Evolutionary conservation across 2,888 invertebrate genomes (phyloP), one percentile per base, ranked within the genome.

Genomic region (Leptopilina myrica): DNA sequence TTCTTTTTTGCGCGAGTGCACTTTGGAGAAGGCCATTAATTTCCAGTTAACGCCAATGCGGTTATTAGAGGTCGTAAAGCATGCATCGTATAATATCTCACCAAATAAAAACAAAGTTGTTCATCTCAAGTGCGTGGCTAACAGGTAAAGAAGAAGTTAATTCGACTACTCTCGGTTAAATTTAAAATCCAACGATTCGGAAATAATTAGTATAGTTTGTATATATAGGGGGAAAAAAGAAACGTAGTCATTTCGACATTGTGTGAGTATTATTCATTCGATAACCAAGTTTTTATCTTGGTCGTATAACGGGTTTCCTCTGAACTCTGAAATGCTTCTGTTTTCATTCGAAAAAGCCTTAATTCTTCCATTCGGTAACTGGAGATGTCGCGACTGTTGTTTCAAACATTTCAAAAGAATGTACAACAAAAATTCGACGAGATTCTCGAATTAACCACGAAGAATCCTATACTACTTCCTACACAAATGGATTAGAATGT

Each of bases 151-250:
- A 73, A 73, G 56, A 20, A 20, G 20, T 20, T 20, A 20, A 20
- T 20, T 20, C 20, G 20, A 20, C 20, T 20, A 20, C 20, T 20
- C 20, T 20, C 20, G 20, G 20, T 20, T 20, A 20, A 20, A 20
- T 20, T 20, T 20, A 20, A 20, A 20, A 20, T 20, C 20, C 20
- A 20, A 20, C 20, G 20, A 20, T 20, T 20, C 56, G 84, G 84
- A 86, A 84, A 86, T 86, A 84, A 86, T 87, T 84, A 86, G 82
- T 83, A 87, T 20, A 20, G 20, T n/a, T n/a, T n/a, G n/a, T 20
- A 87, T 83, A 84, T 84, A 86, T 87, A 83, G 83, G 81, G 77
- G 82, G 69, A 64, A 59, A 75, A 75, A 76, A 53, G n/a, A 56
- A 64, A 26, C 49, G 73, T 73, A 15, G 73, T 56, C 33, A 73